Evolutionary conservation across 2,113 vertebrate species (phyloP).

Genomic region (Numenius arquata): DNA sequence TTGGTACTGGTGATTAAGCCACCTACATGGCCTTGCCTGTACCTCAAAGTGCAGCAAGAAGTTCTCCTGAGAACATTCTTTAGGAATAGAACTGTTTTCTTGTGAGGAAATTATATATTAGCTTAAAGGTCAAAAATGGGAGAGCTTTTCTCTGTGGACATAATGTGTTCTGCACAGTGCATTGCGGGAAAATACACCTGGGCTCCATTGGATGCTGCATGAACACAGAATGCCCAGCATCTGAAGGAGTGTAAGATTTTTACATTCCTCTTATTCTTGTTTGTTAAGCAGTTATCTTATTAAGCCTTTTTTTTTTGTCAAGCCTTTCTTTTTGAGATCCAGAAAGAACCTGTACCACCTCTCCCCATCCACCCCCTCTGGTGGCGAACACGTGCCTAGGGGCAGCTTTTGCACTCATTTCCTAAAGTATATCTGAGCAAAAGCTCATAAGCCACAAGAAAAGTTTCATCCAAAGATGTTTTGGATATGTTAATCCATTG

Average conservation of each 20-base stretch:
- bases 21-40: neutral
- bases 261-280: neutral
- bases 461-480: neutral
- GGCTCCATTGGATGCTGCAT: neutral
- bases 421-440: neutral
- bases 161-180: fast-evolving
- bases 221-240: neutral
- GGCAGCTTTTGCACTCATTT: neutral
- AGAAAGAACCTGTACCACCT: neutral
- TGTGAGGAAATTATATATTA: neutral
- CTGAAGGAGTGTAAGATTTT: neutral
- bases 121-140: neutral
- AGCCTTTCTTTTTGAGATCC: neutral
- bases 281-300: neutral
- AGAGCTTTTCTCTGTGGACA: neutral
- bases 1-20: fast-evolving
- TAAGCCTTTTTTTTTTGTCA: neutral
- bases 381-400: neutral
- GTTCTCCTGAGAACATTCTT: neutral
- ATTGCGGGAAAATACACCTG: neutral
- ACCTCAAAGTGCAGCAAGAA: neutral
- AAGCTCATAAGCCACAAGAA: neutral
- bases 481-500: neutral
- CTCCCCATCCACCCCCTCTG: fast-evolving
- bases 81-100: neutral